Evolutionary conservation across 2,797 vertebrate genomes (phyloP), one percentile per base, ranked within the genome.

Genomic region (Cossypha heuglini): DNA sequence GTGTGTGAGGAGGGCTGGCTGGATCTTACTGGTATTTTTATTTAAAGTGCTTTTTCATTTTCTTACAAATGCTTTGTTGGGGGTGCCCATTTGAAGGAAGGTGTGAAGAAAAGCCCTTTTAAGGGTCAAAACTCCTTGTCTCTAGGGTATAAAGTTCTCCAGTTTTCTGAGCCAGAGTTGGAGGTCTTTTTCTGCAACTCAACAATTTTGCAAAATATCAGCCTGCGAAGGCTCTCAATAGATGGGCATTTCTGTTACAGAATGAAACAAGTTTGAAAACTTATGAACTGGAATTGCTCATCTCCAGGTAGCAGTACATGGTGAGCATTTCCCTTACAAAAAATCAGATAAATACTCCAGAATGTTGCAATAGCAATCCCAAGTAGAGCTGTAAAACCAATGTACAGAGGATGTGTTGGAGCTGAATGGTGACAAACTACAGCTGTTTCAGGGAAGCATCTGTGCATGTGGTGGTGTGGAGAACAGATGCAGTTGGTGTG

Each of bases 401-500:
- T 52, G 74, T 91, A 54, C 37, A 67, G 79, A 75, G 93, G 48
- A 76, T 58, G 31, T 82, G 66, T 81, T 93, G 71, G 75, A 96
- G 42, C 61, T 71, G 68, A 86, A 91, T 88, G 40, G 86, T 90
- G 86, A 94, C 89, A 90, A 92, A 96, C 43, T 61, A 76, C 79
- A 40, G 72, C 29, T 75, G 91, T 94, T 94, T 94, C 68, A 72
- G 73, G 51, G 80, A 90, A 68, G 79, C 87, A 90, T 86, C 90
- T 93, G 93, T 84, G 90, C 0, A 0, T 7, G 2, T 46, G 58
- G 79, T 1, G 2, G 28, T 52, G 62, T 55, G 29, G 43, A 76
- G 69, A 45, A 59, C 40, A 66, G 82, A 88, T 38, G n/a, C 43
- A 64, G 84, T 26, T 9, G 4, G 40, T 6, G 33, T 75, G 86